Evolutionary conservation across 2,113 vertebrate genomes (phyloP), one percentile per base, ranked within the genome.

Genomic region (Apodemus sylvaticus): DNA sequence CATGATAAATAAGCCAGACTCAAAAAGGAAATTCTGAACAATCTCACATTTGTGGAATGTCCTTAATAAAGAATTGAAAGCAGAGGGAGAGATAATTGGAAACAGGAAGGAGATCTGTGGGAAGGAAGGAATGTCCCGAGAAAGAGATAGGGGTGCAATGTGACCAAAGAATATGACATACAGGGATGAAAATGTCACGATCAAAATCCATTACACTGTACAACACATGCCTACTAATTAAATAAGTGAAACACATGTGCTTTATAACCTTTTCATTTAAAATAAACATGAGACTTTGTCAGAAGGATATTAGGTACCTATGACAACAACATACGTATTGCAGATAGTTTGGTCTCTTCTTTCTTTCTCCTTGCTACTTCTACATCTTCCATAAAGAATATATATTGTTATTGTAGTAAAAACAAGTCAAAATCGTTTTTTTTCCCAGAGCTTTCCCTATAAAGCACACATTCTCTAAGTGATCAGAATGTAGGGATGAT

Each of bases 401-500:
- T 66, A 3, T 48, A 85, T 90, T 85, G 73, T 92, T 95, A 91
- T 83, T 77, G 86, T 39, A 91, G 73, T 89, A 90, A 94, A 8
- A 92, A 87, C 79, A 89, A 95, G 53, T 70, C 79, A 94, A 93
- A 83, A 78, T 66, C 81, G n/a, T n/a, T n/a, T n/a, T 45, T 71
- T 81, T 53, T 97, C 95, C 79, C 74, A 53, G 39, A 92, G 62
- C 55, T 96, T 88, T 92, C 68, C 22, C 60, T 79, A 26, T 24
- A 48, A 78, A 85, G 86, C 76, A 79, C 68, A 48, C 24, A 62
- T 96, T 97, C 91, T 93, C 66, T 93, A 86, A 96, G 76, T 73
- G 62, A 95, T 94, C 62, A 85, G 82, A 95, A 86, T 76, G 79
- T 93, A 96, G 82, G 95, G 55, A 94, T 31, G 89, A 62, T 87